Evolutionary conservation across 2,113 vertebrate species (phyloP), one percentile per base, ranked within the genome.

Genomic region (Aviceda subcristata): DNA sequence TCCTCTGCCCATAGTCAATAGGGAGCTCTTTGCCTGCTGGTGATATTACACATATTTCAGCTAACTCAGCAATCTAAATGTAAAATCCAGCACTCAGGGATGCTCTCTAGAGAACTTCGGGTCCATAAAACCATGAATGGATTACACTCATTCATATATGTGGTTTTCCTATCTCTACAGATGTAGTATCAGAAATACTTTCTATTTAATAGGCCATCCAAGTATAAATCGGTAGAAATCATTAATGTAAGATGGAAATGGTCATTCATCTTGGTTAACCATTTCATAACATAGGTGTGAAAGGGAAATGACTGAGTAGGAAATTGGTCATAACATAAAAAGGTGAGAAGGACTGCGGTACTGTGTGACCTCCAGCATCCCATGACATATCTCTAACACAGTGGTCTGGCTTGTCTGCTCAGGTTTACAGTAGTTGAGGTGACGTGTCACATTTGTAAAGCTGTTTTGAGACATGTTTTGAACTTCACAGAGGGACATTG

Each of bases 21-120:
- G 94, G 95, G 90, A 94, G 34, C 81, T 95, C 53, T 85, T 53
- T 85, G 86, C 86, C 88, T 92, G 1, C 86, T 73, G 55, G 71
- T 95, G 77, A n/a, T 88, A 85, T 80, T 95, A 60, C 71, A 10
- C 43, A 0, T 68, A 94, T 96, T 96, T 93, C 90, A 81, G 92
- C 93, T 80, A 90, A 51, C 93, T 97, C 96, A 59, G 93, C 95
- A 90, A 48, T 92, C 64, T 95, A 64, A 95, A 84, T 95, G 94
- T 95, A 92, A 97, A 97, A 67, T 80, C 91, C 66, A 71, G 88
- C 90, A 77, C 93, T 97, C 91, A 81, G 74, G 67, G 80, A 68
- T 20, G 11, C 64, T 94, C 91, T 92, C 94, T 81, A 39, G 97
- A 96, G 91, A 91, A 69, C 68, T n/a, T 36, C 3, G 41, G 62